Conservation (phyloP, 1,140 invertebrate species). For the Drosophila novamexicana region DNA sequence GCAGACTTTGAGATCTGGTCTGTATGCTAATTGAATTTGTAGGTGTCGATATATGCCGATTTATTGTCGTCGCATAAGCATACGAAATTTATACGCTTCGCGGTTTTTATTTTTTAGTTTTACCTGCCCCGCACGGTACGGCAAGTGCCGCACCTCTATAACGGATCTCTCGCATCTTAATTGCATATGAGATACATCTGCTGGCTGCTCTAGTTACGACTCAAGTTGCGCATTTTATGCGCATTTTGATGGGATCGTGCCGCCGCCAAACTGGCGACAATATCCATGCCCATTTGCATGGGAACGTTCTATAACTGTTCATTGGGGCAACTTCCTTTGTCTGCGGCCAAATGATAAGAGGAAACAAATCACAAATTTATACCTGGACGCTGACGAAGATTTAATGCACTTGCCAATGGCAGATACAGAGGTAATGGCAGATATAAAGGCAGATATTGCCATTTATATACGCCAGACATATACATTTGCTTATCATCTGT, state of each 20-base stretch:
- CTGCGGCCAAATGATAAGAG: conserved; percentile 13
- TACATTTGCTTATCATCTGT: too few species aligned
- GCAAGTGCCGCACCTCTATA: conserved; percentile 20
- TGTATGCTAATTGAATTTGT: conserved; percentile 22
- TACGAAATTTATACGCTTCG: conserved; percentile 19
- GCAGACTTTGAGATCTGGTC: neutral
- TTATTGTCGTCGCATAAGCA: conserved; percentile 11
- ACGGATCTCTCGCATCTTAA: conserved; percentile 12
- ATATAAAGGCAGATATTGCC: too few species aligned
- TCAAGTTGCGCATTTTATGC: conserved; percentile 52
- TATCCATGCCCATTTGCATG: conserved; percentile 45
- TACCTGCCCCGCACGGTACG: conserved; percentile 10
- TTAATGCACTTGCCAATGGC: conserved; percentile 1
- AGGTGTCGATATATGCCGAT: conserved; percentile 3
- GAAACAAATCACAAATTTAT: conserved; percentile 6
- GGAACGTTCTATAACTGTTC: conserved; percentile 70
- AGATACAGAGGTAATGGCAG: neutral
- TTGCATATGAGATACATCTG: conserved; percentile 60
- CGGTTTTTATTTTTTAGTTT: neutral
- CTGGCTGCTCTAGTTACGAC: conserved; percentile 61
- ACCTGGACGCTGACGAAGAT: neutral
- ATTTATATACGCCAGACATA: too few species aligned
- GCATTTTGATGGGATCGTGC: conserved; percentile 48
- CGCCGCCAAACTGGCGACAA: conserved; percentile 61
- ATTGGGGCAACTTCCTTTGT: conserved; percentile 70